Evolutionary conservation across 2,888 invertebrate genomes (phyloP).

Genomic region (Leucophenga montana): DNA sequence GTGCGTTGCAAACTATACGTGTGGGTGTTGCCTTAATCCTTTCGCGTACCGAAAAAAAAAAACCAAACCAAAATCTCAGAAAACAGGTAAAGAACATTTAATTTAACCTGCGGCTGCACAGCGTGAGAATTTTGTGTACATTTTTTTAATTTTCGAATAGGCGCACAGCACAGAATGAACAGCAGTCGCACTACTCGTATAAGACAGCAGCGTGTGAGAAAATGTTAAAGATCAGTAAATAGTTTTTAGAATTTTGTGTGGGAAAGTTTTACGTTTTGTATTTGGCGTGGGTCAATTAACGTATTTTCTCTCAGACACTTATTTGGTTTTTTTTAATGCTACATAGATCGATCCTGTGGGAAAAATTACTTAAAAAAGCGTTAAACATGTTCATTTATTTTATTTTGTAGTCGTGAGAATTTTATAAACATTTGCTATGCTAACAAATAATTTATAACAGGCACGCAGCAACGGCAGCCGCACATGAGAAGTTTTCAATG

Average conservation of each 20-base stretch:
- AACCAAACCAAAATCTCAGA: not conserved
- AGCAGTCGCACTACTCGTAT: not conserved
- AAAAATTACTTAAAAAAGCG: slow-evolving; percentile 31
- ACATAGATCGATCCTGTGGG: slow-evolving; percentile 26
- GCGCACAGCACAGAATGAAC: slow-evolving; percentile 46
- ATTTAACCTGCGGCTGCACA: not conserved
- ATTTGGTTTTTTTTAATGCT: slow-evolving; percentile 27
- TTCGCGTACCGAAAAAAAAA: slow-evolving; percentile 16
- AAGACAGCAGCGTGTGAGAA: slow-evolving; percentile 21
- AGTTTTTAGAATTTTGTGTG: slow-evolving; percentile 26
- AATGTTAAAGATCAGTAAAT: slow-evolving; percentile 33
- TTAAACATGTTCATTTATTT: slow-evolving; percentile 39
- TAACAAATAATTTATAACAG: slow-evolving; percentile 42
- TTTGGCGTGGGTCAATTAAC: slow-evolving; percentile 30
- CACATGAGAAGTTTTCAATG: slow-evolving; percentile 26
- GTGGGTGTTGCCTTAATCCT: slow-evolving; percentile 33
- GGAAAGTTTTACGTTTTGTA: slow-evolving; percentile 19
- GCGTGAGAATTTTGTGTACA: slow-evolving; percentile 43
- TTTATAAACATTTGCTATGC: slow-evolving; percentile 34
- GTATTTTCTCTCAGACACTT: slow-evolving; percentile 41
- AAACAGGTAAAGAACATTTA: slow-evolving; percentile 33
- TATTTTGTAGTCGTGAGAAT: slow-evolving; percentile 52
- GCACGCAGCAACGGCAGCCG: slow-evolving; percentile 42
- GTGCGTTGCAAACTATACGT: slow-evolving; percentile 18
- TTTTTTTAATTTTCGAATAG: slow-evolving; percentile 43